Evolutionary conservation across 2,888 invertebrate genomes (phyloP).

Genomic region (Monopis laevigella): DNA sequence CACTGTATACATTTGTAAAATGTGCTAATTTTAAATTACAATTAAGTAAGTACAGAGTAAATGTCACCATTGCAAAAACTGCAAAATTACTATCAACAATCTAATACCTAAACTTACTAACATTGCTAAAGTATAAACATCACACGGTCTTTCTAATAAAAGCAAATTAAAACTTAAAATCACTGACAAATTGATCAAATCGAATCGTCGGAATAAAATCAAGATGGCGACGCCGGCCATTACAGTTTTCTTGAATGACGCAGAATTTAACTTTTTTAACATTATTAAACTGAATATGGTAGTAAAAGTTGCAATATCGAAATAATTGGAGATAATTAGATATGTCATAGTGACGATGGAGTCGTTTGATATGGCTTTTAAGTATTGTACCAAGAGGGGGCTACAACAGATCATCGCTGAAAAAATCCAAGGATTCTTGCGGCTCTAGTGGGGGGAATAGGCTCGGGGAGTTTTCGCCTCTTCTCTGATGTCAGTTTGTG

Average conservation of each 20-base stretch:
- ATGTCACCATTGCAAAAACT: too few species aligned
- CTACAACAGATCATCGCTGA: conserved; percentile 60
- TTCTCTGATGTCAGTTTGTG: conserved; percentile 79
- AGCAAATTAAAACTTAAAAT: conserved; percentile 35
- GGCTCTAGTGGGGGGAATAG: conserved; percentile 39
- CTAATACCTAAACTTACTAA: conserved; percentile 47
- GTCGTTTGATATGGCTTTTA: conserved; percentile 32
- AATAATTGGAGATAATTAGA: conserved; percentile 34
- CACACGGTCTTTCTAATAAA: conserved; percentile 46
- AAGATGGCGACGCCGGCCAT: conserved; percentile 34
- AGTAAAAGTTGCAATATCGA: conserved; percentile 32
- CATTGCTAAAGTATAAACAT: conserved; percentile 50
- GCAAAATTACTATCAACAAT: conserved; percentile 43
- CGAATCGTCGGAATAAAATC: conserved; percentile 26
- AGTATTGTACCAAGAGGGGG: conserved; percentile 28
- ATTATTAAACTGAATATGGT: conserved; percentile 26
- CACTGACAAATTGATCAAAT: conserved; percentile 25
- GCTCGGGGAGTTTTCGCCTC: conserved; percentile 54
- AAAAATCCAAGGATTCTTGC: conserved; percentile 58
- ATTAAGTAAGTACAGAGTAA: too few species aligned
- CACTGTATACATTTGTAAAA: too few species aligned
- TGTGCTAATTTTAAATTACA: too few species aligned
- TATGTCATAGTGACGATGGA: conserved; percentile 25
- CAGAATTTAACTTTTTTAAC: neutral
- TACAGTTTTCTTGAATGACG: conserved; percentile 21